Conservation (phyloP, 2,113 vertebrate species). For the Marmota monax region DNA sequence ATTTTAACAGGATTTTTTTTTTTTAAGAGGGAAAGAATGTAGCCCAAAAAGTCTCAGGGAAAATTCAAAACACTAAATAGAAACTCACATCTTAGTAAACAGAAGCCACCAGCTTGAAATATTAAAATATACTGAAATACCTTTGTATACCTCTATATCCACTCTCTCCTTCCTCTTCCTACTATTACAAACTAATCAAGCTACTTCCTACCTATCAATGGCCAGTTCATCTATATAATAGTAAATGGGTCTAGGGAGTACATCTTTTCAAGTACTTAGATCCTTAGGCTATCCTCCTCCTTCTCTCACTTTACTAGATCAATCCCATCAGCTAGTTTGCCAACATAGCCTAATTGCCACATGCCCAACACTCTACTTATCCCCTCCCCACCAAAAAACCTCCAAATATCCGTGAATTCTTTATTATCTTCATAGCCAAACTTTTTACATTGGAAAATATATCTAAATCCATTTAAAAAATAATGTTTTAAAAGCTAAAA, state of each 20-base stretch:
- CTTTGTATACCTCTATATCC: not conserved
- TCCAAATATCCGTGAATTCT: not conserved
- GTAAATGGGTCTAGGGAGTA: not conserved
- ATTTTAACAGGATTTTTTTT: not conserved
- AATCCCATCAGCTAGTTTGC: not conserved
- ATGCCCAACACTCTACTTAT: not conserved
- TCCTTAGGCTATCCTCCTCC: constrained; percentile 14
- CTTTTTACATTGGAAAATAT: constrained; percentile 45
- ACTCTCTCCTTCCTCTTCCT: not conserved
- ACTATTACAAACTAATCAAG: constrained; percentile 29
- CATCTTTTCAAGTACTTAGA: constrained; percentile 51
- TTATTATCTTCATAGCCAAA: constrained; percentile 34
- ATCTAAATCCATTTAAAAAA: constrained; percentile 19
- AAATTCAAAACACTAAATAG: not conserved
- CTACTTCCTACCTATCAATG: constrained; percentile 8
- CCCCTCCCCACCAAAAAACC: not conserved
- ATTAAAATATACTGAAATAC: constrained; percentile 22
- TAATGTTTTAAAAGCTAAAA: constrained; percentile 20
- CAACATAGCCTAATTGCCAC: not conserved
- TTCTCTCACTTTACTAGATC: constrained; percentile 25
- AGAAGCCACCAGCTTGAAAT: constrained; percentile 47
- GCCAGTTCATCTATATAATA: constrained; percentile 19
- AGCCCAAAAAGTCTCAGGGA: constrained; percentile 10
- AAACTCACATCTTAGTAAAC: not conserved
- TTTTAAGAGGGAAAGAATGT: constrained; percentile 9